Evolutionary conservation across 2,113 vertebrate species (phyloP), one percentile per base, ranked within the genome.

Genomic region (Meles meles): DNA sequence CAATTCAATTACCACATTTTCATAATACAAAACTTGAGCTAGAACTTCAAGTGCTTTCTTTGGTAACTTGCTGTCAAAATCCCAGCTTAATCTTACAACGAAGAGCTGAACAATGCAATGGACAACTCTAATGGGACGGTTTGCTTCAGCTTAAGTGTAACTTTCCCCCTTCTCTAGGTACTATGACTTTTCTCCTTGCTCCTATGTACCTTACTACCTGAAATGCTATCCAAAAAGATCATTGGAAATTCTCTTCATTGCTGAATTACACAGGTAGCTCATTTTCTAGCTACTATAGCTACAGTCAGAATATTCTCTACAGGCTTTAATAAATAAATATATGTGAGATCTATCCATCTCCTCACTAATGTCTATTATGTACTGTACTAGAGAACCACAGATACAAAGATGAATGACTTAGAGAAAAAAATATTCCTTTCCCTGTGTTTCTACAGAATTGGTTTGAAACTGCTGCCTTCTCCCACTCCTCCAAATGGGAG

Each of bases 1-100:
- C 82, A 27, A 86, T 88, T 96, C 84, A 88, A 96, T 94, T 49
- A 72, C 23, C 59, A 59, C 83, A 88, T 76, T 88, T 95, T 97
- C 77, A 88, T 47, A 72, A 93, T 17, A 59, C 0, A 67, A 39
- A 61, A 34, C 42, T 71, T 87, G 55, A 82, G 96, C 71, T 29
- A 65, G 71, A 85, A 37, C 34, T 37, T 63, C 42, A 10, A 25
- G 15, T 25, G 59, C 39, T 88, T 96, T 96, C 85, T 65, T 71
- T 57, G 79, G 52, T 88, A 93, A 95, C 42, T 39, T 86, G 81
- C 93, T 94, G 77, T 96, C 95, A 82, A 88, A 90, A 94, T 15
- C 9, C 42, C 80, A 91, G 57, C 37, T 79, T 81, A 15, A 49
- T 13, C 3, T 85, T 80, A 82, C 81, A 69, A 95, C 27, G 47